These are phyloP conservation scores for Steinernema feltiae DNA, from an alignment of 1,140 invertebrate genomes.

Conservation along the genomic window DNA sequence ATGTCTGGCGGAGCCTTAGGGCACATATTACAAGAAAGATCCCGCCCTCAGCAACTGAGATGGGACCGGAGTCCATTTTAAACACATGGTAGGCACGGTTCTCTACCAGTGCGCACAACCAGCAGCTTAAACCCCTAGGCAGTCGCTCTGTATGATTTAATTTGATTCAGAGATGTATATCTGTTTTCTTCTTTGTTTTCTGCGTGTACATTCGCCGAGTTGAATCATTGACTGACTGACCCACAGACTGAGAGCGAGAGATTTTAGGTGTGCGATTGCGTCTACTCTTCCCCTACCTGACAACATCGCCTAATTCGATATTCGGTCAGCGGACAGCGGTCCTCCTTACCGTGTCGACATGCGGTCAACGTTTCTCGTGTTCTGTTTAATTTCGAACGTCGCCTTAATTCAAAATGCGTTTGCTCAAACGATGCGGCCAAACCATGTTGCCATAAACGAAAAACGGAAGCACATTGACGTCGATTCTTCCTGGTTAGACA, in stretches of 20 bases:
- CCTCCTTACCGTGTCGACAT: not conserved
- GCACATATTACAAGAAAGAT: not conserved
- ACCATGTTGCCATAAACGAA: constrained; percentile 53
- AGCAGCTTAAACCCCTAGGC: too few relatives aligned
- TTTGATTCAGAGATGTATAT: not conserved
- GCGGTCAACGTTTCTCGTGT: not conserved
- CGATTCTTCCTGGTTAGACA: constrained; percentile 51
- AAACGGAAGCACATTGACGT: constrained; percentile 54
- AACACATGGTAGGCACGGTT: not conserved
- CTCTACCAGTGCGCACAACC: not conserved
- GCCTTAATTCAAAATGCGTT: not conserved
- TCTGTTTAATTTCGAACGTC: not conserved
- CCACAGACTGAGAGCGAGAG: not conserved
- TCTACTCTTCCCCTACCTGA: not conserved
- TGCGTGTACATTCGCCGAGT: not conserved
- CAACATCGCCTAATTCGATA: not conserved
- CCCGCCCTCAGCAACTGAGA: not conserved
- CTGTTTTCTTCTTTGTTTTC: not conserved
- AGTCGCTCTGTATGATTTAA: not conserved
- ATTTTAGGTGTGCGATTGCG: not conserved
- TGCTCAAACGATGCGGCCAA: constrained; percentile 30
- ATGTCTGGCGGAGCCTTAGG: not conserved
- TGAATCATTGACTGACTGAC: not conserved
- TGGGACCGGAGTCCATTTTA: not conserved
- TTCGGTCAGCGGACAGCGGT: not conserved